Evolutionary conservation across 2,888 invertebrate species (phyloP).

Genomic region (Stenolophus ochropezus): DNA sequence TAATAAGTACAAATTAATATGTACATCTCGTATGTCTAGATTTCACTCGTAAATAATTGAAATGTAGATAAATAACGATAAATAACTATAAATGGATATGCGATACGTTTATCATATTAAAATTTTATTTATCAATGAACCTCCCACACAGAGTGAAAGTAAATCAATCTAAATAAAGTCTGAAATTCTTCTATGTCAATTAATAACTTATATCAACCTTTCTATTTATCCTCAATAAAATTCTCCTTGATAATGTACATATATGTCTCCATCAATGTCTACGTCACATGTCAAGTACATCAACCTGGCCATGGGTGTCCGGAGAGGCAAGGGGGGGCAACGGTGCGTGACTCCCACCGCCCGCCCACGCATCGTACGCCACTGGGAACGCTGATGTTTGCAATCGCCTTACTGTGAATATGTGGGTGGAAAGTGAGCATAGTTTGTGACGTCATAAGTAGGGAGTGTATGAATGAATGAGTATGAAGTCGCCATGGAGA

Average conservation of each 20-base stretch:
- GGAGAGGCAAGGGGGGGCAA: not conserved
- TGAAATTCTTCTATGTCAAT: not conserved
- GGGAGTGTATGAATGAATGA: slow-evolving; percentile 21
- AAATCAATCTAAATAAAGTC: not conserved
- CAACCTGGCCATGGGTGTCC: not conserved
- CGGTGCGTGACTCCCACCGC: slow-evolving; percentile 15
- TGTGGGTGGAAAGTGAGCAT: not conserved
- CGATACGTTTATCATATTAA: too few species aligned
- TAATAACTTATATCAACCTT: not conserved
- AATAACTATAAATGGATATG: not conserved
- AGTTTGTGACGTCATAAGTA: slow-evolving; percentile 11
- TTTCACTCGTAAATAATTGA: too few species aligned
- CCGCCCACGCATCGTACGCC: slow-evolving; percentile 21
- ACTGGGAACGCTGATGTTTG: slow-evolving; percentile 25
- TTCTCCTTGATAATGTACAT: not conserved
- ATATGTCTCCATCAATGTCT: not conserved
- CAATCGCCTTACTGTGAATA: slow-evolving; percentile 1
- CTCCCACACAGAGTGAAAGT: not conserved
- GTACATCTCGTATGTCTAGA: too few species aligned
- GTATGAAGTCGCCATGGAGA: slow-evolving; percentile 6
- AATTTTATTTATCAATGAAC: not conserved
- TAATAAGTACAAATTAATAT: too few species aligned
- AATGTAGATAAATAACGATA: not conserved
- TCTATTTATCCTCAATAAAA: slow-evolving; percentile 6
- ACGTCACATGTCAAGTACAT: slow-evolving; percentile 14